Percentiles rank a stretch among this genome's conserved stretches.
Evolutionary conservation across 1,140 invertebrate species (phyloP).

Genomic region (Formica exsecta): DNA sequence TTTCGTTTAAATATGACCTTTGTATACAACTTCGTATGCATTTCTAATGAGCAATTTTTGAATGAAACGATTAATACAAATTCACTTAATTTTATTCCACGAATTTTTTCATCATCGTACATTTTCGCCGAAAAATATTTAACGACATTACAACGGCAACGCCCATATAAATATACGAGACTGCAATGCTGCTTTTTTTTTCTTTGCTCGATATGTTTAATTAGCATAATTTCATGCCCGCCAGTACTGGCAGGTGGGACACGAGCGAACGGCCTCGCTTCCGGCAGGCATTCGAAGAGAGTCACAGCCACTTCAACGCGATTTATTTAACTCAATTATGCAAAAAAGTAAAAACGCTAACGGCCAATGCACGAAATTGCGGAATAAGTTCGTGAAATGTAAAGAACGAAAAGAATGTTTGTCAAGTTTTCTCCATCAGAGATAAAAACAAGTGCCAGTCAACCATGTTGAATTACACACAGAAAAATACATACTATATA

Average conservation of each 20-base stretch:
- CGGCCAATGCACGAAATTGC: not conserved
- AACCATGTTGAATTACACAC: not conserved
- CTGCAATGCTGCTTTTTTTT: constrained; percentile 35
- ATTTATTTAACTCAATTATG: constrained; percentile 42
- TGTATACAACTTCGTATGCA: not conserved
- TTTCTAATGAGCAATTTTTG: not conserved
- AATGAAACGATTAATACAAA: constrained; percentile 7
- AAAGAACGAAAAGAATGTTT: not conserved
- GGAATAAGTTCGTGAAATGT: not conserved
- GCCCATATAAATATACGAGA: constrained; percentile 48
- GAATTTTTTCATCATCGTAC: constrained; percentile 2
- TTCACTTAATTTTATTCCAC: constrained; percentile 12
- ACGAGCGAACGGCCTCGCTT: constrained; percentile 21
- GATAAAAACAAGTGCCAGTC: not conserved
- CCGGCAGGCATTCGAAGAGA: constrained; percentile 38
- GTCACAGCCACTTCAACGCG: constrained; percentile 16
- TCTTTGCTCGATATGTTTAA: constrained; percentile 60
- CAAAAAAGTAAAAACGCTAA: constrained; percentile 2
- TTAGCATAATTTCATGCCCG: constrained; percentile 61
- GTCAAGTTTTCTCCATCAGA: not conserved
- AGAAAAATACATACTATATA: too few relatives aligned
- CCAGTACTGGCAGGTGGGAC: constrained; percentile 57
- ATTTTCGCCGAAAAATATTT: constrained; percentile 27
- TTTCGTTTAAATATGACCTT: not conserved
- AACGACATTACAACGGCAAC: constrained; percentile 21